Base-by-base conservation (phyloP, 2,113 vertebrate genomes). In the Empidonax alnorum region DNA sequence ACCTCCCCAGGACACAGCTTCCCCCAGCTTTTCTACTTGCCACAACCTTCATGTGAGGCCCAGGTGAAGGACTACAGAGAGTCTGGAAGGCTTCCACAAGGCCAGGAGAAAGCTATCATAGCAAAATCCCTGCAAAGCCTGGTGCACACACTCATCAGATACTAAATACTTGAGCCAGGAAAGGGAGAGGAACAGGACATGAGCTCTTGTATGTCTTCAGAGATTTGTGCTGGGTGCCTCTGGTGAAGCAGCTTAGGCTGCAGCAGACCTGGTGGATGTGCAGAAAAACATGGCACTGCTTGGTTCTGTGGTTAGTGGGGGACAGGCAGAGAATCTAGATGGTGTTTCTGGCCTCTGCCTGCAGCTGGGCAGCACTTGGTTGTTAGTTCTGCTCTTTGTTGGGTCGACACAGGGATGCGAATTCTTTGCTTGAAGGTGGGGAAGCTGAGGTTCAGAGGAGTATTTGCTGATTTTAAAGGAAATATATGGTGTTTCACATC, bases 141-240 rank as follows among this genome's bases (percentile, higher is more conserved):
- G 6, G 10, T 4, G 12, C 2, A 1, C 12, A 5, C 9, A 2
- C 24, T 23, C 19, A 22, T 3, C 1, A 1, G n/a, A 2, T 52
- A 13, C 6, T 30, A 22, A 42, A 14, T 53, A 14, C 18, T 20
- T 59, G n/a, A 77, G 58, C 24, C 18, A 11, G 68, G 39, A 18
- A 42, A 37, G 53, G 47, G 47, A 78, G 59, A 65, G 35, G 35
- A 65, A 20, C 0, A 0, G 53, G 41, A 37, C 16, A 0, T 5
- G 39, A 33, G 18, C 22, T 77, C 31, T 6, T 7, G 1, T 59
- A 47, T 16, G 5, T 73, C 28, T 24, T 49, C 49, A 55, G 80
- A 30, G 69, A 9, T 27, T 46, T 35, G 52, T 39, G 4, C 73
- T n/a, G 65, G 31, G 7, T 46, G 35, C 39, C 33, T 50, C 50